Base-by-base conservation (phyloP, 2,888 invertebrate species). In the Dorcus parallelipipedus region DNA sequence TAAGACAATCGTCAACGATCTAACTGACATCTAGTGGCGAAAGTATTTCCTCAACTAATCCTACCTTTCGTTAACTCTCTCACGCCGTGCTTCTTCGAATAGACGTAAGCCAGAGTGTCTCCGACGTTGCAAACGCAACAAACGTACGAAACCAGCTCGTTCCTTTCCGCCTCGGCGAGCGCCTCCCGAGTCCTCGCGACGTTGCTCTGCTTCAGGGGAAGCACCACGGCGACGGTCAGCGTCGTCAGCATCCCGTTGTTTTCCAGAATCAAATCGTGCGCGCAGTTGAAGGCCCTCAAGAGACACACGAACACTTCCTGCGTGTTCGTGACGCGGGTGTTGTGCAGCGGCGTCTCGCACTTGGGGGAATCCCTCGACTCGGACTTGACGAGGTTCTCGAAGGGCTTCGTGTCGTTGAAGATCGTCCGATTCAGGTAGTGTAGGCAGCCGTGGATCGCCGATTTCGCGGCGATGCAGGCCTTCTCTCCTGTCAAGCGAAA, bases 61-160 rank as follows among this genome's bases (percentile, higher is more conserved):
- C 68, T 70, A 82, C 85, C 88, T 79, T 88, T 85, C 0, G 89
- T 92, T 63, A 93, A 83, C 78, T 95, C 94, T 51, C 93, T 80
- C 7, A 95, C 89, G n/a, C 94, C 94, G 73, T 80, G 76, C 67
- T 81, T 83, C 71, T 86, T 85, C 8, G 86, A 84, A 78, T 91
- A 93, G 57, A 95, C 89, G 73, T 93, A 95, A n/a, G 91, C 93
- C 64, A 93, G 81, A 48, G 91, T 91, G 75, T 95, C 94, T 0
- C 94, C 94, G 17, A 95, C 93, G 76, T 94, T 95, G 73, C 93
- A 93, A 50, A 89, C 87, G 74, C 94, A 94, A 41, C 91, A 90
- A 49, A 90, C 82, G 72, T 86, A 88, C 68, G 41, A n/a, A 38
- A 20, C 1, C 49, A 14, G 17, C 33, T 49, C 49, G 49, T 49